Evolutionary conservation across 2,888 invertebrate species (phyloP), one percentile per base, ranked within the genome.

Genomic region (Eilema griseolum): DNA sequence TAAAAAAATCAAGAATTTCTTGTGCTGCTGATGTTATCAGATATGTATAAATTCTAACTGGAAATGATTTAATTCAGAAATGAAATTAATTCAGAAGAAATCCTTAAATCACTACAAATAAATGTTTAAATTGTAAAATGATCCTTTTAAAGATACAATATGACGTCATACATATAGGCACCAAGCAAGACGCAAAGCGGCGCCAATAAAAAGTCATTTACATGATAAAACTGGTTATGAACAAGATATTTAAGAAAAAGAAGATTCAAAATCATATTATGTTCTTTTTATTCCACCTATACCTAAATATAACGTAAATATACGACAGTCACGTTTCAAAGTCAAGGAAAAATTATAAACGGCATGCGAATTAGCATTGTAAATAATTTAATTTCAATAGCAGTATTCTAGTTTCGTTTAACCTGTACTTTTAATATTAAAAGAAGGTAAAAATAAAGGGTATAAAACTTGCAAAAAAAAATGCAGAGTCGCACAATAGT

Each of bases 171-270:
- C 8, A n/a, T 2, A 20, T 52, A 46, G 46, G 46, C 52, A n/a
- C 31, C 56, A 31, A 66, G 33, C 26, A 66, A 65, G 31, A 37
- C 64, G 26, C 62, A 69, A 7, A 5, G n/a, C 57, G 71, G 71
- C 72, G 75, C 72, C 69, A 70, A 66, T 67, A 57, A 63, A 60
- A 66, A 70, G 63, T 72, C 67, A n/a, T 70, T 61, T 71, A 64
- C 78, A 80, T 77, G 63, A 59, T 63, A 57, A 12, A 78, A 78
- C 78, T 61, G 69, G 78, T 72, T 77, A 7, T 65, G 46, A 11
- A 57, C 33, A 64, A 66, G 46, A 68, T 61, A 57, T 57, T 37
- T 11, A 41, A 67, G 10, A 60, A 64, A 57, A 33, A 31, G 28
- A 52, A 60, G 52, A 60, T 31, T 31, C 59, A 59, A 66, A 24